These are phyloP conservation scores for Ictalurus furcatus DNA, from an alignment of 2,113 vertebrate genomes.

Conservation along the genomic window DNA sequence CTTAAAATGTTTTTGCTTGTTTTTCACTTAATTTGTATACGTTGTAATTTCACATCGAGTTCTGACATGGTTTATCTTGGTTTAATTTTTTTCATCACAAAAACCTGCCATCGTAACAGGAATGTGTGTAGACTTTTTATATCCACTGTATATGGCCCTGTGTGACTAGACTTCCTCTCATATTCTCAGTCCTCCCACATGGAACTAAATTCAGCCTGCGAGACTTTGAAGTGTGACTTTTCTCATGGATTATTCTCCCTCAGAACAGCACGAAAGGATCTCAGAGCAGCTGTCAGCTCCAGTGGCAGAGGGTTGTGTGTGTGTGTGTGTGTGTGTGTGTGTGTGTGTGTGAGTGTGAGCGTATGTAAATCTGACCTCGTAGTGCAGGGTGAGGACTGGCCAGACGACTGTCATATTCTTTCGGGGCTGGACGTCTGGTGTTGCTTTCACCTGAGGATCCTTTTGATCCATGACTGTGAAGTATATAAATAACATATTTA, in stretches of 20 bases:
- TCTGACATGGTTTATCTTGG: too few species aligned
- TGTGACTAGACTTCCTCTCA: neutral
- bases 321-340: too few species aligned
- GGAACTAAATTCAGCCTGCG: slow-evolving; percentile 25
- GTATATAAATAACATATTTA: slow-evolving; percentile 34
- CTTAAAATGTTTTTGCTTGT: too few species aligned
- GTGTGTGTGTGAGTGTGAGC: slow-evolving; percentile 6
- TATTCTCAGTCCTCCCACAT: slow-evolving; percentile 42
- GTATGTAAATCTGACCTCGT: slow-evolving; percentile 75
- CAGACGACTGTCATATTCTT: slow-evolving; percentile 47
- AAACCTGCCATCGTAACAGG: too few species aligned
- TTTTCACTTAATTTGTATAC: too few species aligned
- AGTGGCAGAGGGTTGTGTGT: neutral
- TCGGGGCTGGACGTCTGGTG: slow-evolving; percentile 30
- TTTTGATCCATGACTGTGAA: slow-evolving; percentile 52
- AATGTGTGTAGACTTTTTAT: too few species aligned
- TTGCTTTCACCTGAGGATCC: slow-evolving; percentile 40
- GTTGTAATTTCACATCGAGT: too few species aligned
- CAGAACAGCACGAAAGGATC: neutral
- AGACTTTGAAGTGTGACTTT: slow-evolving; percentile 7
- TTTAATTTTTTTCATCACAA: too few species aligned
- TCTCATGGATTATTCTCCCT: neutral
- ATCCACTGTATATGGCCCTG: neutral
- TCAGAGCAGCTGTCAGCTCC: neutral
- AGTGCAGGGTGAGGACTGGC: slow-evolving; percentile 75